phyloP scores from a whole-genome alignment of 2,797 vertebrate genomes.

The Neosilurus mollespiculum region DNA sequence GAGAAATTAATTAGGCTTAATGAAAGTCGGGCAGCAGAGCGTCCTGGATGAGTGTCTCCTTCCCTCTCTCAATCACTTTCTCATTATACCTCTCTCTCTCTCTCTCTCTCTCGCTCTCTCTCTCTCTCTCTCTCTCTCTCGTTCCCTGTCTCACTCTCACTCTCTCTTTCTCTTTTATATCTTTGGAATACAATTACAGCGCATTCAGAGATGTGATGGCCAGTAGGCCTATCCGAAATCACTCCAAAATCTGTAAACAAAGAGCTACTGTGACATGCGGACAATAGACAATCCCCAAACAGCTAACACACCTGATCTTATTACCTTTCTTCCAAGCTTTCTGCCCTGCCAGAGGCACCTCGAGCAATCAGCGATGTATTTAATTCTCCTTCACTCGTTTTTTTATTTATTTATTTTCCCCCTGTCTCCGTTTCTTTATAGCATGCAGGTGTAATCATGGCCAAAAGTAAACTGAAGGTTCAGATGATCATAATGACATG shows the following conservation, averaged over 20 bases:
- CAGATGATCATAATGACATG: slow-evolving; percentile 40
- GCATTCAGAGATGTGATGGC: slow-evolving; percentile 2
- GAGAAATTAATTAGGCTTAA: slow-evolving; percentile 55
- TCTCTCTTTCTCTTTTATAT: neutral
- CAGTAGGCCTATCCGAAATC: slow-evolving; percentile 22
- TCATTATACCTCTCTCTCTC: slow-evolving; percentile 1
- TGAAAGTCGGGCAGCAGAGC: slow-evolving; percentile 49
- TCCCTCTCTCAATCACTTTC: slow-evolving; percentile 10
- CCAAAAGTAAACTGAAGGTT: slow-evolving; percentile 40
- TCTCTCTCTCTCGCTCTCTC: neutral
- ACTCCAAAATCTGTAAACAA: slow-evolving; percentile 43
- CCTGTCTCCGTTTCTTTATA: neutral
- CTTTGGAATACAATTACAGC: slow-evolving; percentile 25
- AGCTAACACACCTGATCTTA: slow-evolving; percentile 9
- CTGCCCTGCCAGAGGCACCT: slow-evolving; percentile 10
- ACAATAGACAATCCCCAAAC: slow-evolving; percentile 33
- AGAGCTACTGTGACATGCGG: slow-evolving; percentile 6
- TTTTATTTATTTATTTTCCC: neutral
- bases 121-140: neutral
- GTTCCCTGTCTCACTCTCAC: too few species aligned
- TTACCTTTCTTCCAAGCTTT: slow-evolving; percentile 3
- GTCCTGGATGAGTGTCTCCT: slow-evolving; percentile 41
- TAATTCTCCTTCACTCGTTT: neutral
- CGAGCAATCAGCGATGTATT: slow-evolving; percentile 3
- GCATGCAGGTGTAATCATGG: slow-evolving; percentile 34